Conservation (phyloP, 2,113 vertebrate genomes). For the Sitta europaea region DNA sequence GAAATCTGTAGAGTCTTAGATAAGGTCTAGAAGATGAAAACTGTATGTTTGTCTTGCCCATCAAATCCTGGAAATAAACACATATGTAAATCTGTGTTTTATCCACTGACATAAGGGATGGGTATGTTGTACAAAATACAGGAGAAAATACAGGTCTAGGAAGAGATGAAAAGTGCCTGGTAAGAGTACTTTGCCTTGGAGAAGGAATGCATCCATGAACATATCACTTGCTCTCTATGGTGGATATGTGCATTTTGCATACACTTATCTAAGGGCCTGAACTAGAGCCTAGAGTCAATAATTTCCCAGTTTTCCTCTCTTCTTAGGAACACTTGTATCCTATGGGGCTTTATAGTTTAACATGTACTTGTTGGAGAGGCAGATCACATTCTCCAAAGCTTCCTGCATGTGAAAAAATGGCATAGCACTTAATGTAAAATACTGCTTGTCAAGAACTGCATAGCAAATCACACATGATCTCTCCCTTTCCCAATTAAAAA, state of each 20-base stretch:
- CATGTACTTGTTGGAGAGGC: background rate
- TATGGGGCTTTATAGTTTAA: background rate
- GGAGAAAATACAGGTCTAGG: background rate
- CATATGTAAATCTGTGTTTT: background rate
- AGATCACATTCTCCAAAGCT: constrained; percentile 2
- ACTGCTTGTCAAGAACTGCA: constrained; percentile 59
- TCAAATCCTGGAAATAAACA: background rate
- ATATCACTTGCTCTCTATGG: background rate
- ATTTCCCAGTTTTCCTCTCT: background rate
- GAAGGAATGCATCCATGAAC: background rate
- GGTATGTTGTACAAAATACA: background rate
- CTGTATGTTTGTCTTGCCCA: background rate
- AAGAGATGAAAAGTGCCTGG: background rate
- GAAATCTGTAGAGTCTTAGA: background rate
- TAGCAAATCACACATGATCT: constrained; percentile 57
- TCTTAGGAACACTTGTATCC: background rate
- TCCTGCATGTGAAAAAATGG: constrained; percentile 36
- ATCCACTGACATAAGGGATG: background rate
- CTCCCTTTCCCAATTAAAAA: constrained; percentile 66
- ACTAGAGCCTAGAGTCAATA: background rate
- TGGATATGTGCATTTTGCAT: background rate
- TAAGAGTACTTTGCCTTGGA: background rate
- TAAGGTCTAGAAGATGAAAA: background rate
- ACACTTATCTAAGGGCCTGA: background rate
- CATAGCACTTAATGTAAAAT: constrained; percentile 42